Evolutionary conservation across 2,797 vertebrate species (phyloP).

Genomic region (Brotula barbata): DNA sequence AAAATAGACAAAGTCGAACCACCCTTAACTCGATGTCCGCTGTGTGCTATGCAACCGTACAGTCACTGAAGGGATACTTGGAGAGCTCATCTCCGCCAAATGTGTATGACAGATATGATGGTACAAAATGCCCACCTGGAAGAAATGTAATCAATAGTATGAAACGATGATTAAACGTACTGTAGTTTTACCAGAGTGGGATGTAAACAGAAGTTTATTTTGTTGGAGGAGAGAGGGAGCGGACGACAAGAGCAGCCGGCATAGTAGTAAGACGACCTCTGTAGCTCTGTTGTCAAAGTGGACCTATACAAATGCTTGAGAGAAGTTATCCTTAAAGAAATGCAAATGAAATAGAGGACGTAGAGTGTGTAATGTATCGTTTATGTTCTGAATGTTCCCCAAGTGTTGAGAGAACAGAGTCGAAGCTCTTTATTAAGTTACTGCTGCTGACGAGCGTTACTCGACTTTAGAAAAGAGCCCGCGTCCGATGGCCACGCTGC

Average conservation of each 20-base stretch:
- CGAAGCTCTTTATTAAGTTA: conserved; percentile 56
- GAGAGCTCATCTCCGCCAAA: conserved; percentile 52
- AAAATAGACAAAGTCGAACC: conserved; percentile 26
- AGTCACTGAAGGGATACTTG: conserved; percentile 45
- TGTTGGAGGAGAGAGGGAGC: conserved; percentile 35
- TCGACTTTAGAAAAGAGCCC: conserved; percentile 44
- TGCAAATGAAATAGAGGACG: conserved; percentile 47
- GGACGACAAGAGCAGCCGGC: conserved; percentile 22
- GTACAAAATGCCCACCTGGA: conserved; percentile 53
- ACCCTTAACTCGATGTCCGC: conserved; percentile 20
- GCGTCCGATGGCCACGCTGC: conserved; percentile 39
- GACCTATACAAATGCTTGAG: conserved; percentile 63
- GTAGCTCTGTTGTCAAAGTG: conserved; percentile 63
- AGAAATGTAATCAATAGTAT: conserved; percentile 35
- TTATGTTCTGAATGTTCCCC: conserved; percentile 51
- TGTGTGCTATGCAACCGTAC: conserved; percentile 69
- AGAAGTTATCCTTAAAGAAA: conserved; percentile 52
- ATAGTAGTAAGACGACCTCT: conserved; percentile 25
- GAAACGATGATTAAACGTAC: conserved; percentile 17
- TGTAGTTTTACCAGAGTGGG: conserved; percentile 23
- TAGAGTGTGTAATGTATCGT: conserved; percentile 41
- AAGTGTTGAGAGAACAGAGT: conserved; percentile 39
- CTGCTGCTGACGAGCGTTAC: conserved; percentile 63
- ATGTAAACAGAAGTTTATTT: conserved; percentile 39
- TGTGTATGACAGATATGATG: conserved; percentile 54